A percentile compares a stretch with the other conserved stretches of the same genome.
Conservation (phyloP, 2,888 invertebrate species). For the Amphipoea oculea region DNA sequence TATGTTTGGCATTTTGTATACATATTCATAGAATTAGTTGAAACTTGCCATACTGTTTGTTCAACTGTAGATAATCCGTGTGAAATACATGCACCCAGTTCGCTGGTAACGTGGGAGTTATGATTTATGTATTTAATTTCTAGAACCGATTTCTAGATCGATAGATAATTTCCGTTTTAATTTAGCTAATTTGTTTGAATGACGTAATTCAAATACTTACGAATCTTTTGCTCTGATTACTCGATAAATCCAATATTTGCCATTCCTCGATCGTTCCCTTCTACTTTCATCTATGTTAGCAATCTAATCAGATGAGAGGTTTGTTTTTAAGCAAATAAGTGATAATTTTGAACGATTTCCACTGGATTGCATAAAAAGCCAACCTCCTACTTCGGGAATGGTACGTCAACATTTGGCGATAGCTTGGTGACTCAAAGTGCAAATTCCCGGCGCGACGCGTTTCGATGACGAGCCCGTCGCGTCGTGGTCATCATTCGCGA, state of each 20-base stretch:
- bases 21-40: conserved; percentile 57
- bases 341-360: conserved; percentile 6
- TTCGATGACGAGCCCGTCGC: conserved; percentile 70
- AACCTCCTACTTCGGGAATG: conserved; percentile 22
- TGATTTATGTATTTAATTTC: conserved; percentile 70
- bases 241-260: conserved; percentile 17
- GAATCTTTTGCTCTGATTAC: not conserved
- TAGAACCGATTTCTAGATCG: conserved; percentile 58
- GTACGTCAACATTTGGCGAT: conserved; percentile 45
- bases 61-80: conserved; percentile 65
- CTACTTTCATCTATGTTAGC: not conserved
- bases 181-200: conserved; percentile 53
- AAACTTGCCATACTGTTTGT: conserved; percentile 59
- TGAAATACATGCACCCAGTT: conserved; percentile 63
- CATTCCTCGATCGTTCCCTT: not conserved
- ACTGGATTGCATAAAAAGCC: conserved; percentile 14
- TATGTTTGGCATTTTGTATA: conserved; percentile 35
- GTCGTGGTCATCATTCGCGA: conserved; percentile 71
- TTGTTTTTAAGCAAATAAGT: conserved; percentile 17
- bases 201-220: conserved; percentile 38
- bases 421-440: conserved; percentile 57
- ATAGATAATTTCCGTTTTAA: conserved; percentile 51
- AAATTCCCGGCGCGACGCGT: conserved; percentile 63
- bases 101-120: conserved; percentile 70
- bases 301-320: not conserved